Conservation (phyloP, 2,113 vertebrate species). For the Triplophysa tibetana region DNA sequence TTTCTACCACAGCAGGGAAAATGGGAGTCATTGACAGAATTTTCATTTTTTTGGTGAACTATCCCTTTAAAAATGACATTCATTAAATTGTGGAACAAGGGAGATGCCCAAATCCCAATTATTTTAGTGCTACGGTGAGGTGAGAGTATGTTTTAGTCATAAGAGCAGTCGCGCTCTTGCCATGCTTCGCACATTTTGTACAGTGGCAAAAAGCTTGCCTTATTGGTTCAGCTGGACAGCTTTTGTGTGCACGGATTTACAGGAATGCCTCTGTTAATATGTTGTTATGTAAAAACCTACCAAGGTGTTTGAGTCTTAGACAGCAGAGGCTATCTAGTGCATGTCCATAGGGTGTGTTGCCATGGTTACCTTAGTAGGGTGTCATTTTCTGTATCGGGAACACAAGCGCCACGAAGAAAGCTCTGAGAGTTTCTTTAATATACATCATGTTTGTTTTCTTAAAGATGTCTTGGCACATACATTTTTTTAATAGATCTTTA, state of each 20-base stretch:
- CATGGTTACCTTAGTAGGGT: constrained; percentile 47
- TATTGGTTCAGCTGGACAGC: constrained; percentile 18
- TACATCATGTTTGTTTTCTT: constrained; percentile 22
- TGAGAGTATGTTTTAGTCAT: constrained; percentile 10
- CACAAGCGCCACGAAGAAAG: constrained; percentile 16
- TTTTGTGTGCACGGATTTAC: not conserved
- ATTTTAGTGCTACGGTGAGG: constrained; percentile 7
- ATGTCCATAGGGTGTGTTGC: constrained; percentile 52
- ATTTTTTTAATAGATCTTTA: not conserved
- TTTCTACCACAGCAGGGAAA: too few species aligned
- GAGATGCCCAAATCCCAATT: not conserved
- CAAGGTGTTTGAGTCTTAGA: constrained; percentile 22
- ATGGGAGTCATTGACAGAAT: too few species aligned
- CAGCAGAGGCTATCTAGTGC: constrained; percentile 24
- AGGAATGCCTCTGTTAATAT: not conserved
- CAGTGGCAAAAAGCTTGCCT: constrained; percentile 5
- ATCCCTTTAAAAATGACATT: not conserved
- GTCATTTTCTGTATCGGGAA: constrained; percentile 41
- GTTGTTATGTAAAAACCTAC: not conserved
- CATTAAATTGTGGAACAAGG: not conserved
- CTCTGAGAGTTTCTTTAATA: not conserved
- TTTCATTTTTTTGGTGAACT: too few species aligned
- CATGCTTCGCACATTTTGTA: constrained; percentile 20
- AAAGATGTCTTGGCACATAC: constrained; percentile 14
- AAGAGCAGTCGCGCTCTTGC: not conserved